A percentile compares a stretch with the other conserved stretches of the same genome.
Evolutionary conservation across 2,888 invertebrate species (phyloP).

Genomic region (Drosophila sordidula): DNA sequence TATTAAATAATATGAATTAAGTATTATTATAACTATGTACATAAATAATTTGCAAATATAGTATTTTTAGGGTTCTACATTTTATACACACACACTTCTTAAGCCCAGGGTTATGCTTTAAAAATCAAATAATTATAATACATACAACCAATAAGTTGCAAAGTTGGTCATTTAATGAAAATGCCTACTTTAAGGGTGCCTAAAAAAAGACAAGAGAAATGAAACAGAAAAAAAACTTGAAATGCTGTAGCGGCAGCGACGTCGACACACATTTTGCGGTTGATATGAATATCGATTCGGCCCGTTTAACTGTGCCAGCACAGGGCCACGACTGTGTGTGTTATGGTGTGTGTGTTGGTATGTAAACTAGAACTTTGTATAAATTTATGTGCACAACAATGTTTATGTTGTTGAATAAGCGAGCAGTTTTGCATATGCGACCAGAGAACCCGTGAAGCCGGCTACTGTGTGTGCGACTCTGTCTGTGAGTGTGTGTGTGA

Average conservation of each 20-base stretch:
- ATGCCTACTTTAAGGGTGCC: constrained; percentile 11
- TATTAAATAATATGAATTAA: no score
- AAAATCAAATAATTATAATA: no score
- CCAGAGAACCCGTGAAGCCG: constrained; percentile 55
- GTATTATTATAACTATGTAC: no score
- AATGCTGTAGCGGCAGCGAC: constrained; percentile 38
- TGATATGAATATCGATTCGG: constrained; percentile 77
- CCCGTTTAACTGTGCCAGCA: constrained; percentile 70
- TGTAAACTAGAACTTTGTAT: constrained; percentile 80
- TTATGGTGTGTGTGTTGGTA: constrained; percentile 26
- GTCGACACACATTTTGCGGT: constrained; percentile 76
- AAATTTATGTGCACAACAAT: constrained; percentile 80
- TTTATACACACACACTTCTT: no score
- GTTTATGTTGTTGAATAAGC: constrained; percentile 80
- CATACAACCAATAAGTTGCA: not conserved
- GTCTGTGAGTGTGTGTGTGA: constrained; percentile 32
- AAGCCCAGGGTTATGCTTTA: no score
- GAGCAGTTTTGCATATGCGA: constrained; percentile 77
- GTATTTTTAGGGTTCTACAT: no score
- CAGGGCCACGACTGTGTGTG: constrained; percentile 11
- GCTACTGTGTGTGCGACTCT: constrained; percentile 22
- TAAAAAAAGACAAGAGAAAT: constrained; percentile 9
- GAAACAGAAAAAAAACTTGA: constrained; percentile 14
- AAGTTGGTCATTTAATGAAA: not conserved
- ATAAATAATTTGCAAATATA: no score